A percentile compares a stretch with the other conserved stretches of the same genome.
phyloP scores from a whole-genome alignment of 1,140 invertebrate species.

The Cydia fagiglandana region DNA sequence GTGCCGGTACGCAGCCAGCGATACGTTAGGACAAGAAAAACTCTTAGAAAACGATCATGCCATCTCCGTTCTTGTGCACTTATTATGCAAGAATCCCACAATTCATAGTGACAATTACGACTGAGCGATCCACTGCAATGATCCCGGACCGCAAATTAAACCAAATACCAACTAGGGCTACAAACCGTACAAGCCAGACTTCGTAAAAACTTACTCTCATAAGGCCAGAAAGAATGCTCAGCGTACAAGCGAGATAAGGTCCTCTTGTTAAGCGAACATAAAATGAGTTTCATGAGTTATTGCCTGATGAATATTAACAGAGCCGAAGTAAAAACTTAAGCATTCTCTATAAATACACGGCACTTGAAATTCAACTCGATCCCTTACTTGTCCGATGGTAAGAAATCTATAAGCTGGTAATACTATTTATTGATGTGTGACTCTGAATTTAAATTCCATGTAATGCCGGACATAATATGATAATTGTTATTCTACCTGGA shows the following conservation, averaged over 20 bases:
- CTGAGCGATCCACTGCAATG: not conserved
- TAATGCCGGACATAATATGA: not conserved
- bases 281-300: constrained; percentile 30
- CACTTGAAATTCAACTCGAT: constrained; percentile 26
- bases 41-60: constrained; percentile 2
- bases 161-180: constrained; percentile 18
- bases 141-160: not conserved
- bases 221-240: not conserved
- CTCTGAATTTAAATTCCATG: constrained; percentile 20
- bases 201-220: constrained; percentile 16
- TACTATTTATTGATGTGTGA: constrained; percentile 22
- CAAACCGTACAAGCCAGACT: not conserved
- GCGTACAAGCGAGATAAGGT: not conserved
- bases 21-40: not conserved
- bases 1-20: constrained; percentile 11
- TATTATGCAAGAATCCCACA: not conserved
- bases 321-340: constrained; percentile 27
- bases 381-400: constrained; percentile 2
- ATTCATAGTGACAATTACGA: constrained; percentile 12
- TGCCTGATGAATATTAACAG: constrained; percentile 28
- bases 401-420: constrained; percentile 22
- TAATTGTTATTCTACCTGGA: not conserved
- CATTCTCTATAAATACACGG: constrained; percentile 25
- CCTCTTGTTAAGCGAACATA: constrained; percentile 15
- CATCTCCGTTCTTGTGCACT: not conserved